Evolutionary conservation across 2,888 invertebrate genomes (phyloP).

Genomic region (Cacoxenus indagator): DNA sequence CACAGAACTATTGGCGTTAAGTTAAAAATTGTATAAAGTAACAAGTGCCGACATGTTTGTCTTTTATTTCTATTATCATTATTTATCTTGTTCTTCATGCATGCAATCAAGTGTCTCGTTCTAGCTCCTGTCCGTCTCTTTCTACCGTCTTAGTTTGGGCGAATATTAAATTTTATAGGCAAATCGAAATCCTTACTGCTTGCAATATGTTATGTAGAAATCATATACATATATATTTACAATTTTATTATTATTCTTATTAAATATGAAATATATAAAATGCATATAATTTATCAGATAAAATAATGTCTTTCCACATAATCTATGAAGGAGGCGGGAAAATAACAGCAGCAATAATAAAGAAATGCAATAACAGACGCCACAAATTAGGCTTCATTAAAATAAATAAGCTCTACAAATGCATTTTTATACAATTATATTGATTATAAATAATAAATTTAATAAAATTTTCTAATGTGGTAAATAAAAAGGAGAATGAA

Average conservation of each 20-base stretch:
- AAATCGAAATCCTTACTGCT: too few species aligned
- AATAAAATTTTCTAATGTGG: conserved; percentile 34
- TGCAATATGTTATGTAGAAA: too few species aligned
- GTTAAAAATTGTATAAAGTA: conserved; percentile 30
- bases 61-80: conserved; percentile 6
- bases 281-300: too few species aligned
- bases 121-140: not conserved
- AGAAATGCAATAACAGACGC: too few species aligned
- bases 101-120: not conserved
- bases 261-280: too few species aligned
- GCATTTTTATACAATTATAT: conserved; percentile 37
- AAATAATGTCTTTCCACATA: too few species aligned
- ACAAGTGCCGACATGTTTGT: not conserved
- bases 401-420: conserved; percentile 39
- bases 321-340: too few species aligned
- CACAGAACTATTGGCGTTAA: conserved; percentile 38
- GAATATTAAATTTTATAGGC: too few species aligned
- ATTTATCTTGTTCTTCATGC: not conserved
- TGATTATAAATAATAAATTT: conserved; percentile 7
- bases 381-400: not conserved
- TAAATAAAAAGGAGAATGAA: conserved; percentile 36
- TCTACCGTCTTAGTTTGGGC: not conserved
- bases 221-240: too few species aligned
- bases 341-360: too few species aligned
- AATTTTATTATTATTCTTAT: too few species aligned